phyloP scores from a whole-genome alignment of 2,113 vertebrate species.

The Okapia johnstoni region DNA sequence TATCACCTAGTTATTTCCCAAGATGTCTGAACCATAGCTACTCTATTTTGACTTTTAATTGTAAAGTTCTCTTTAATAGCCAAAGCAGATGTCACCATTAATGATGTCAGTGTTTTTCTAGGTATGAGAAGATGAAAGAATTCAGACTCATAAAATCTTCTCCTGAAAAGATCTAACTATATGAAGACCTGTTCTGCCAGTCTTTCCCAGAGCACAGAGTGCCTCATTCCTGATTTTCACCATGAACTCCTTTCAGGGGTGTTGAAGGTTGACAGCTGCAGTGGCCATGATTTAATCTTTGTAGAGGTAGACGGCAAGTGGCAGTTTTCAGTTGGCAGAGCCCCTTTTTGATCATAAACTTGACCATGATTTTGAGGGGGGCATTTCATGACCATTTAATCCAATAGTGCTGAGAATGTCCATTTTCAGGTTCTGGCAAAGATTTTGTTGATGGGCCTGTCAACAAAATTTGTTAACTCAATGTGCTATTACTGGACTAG shows the following conservation, averaged over 20 bases:
- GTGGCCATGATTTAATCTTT: background rate
- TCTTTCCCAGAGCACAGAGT: background rate
- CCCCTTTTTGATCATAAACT: background rate
- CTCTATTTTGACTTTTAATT: background rate
- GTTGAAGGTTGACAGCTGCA: background rate
- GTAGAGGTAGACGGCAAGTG: background rate
- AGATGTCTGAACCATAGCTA: background rate
- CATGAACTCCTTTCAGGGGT: background rate
- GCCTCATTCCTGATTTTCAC: background rate
- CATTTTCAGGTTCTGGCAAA: background rate
- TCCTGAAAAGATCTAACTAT: background rate
- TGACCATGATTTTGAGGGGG: background rate
- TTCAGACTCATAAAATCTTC: background rate
- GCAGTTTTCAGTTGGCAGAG: background rate
- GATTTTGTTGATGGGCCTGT: background rate
- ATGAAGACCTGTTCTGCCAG: background rate
- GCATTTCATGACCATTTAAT: background rate
- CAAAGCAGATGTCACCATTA: background rate
- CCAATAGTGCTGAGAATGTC: background rate
- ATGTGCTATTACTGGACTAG: background rate
- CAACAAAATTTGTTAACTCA: background rate
- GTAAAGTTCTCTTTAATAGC: background rate
- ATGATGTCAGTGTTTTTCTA: background rate
- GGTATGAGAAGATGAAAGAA: background rate
- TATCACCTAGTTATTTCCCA: background rate